These are phyloP conservation scores for Pasiphila rectangulata DNA, from an alignment of 2,888 invertebrate genomes.

Conservation along the genomic window DNA sequence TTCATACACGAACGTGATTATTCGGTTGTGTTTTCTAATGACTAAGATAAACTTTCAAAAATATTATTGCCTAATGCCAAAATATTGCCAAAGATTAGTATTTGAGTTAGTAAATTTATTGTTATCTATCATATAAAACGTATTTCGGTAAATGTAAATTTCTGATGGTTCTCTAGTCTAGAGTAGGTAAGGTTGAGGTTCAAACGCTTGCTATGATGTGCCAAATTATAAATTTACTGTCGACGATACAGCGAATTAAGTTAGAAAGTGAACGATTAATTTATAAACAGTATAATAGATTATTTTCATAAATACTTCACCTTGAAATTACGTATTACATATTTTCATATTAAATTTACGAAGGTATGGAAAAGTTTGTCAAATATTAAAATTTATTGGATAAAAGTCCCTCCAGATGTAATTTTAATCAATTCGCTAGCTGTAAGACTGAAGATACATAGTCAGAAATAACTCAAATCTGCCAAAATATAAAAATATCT, in stretches of 20 bases:
- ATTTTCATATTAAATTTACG: conserved; percentile 60
- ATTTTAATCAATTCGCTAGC: conserved; percentile 72
- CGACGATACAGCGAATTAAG: conserved; percentile 24
- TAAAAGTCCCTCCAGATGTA: conserved; percentile 75
- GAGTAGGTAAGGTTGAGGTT: conserved; percentile 1
- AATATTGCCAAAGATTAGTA: conserved; percentile 53
- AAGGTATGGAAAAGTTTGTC: conserved; percentile 50
- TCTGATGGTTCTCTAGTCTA: conserved; percentile 1
- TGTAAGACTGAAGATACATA: conserved; percentile 72
- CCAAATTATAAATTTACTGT: conserved; percentile 26
- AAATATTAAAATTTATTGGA: conserved; percentile 59
- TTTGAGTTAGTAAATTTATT: conserved; percentile 18
- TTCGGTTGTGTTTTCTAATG: conserved; percentile 75
- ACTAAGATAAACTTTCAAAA: conserved; percentile 61
- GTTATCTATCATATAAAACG: conserved; percentile 19
- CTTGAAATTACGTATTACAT: conserved; percentile 59
- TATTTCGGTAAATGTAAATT: conserved; percentile 1
- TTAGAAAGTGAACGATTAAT: conserved; percentile 2
- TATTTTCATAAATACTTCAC: conserved; percentile 57
- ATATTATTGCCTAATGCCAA: conserved; percentile 54
- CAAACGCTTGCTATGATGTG: conserved; percentile 23
- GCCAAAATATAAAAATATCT: conserved; percentile 9
- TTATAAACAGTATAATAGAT: conserved; percentile 27
- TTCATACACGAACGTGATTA: conserved; percentile 67
- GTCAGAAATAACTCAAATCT: conserved; percentile 49